Base-by-base conservation (phyloP, 2,797 vertebrate genomes). In the Yasuhikotakia modesta region DNA sequence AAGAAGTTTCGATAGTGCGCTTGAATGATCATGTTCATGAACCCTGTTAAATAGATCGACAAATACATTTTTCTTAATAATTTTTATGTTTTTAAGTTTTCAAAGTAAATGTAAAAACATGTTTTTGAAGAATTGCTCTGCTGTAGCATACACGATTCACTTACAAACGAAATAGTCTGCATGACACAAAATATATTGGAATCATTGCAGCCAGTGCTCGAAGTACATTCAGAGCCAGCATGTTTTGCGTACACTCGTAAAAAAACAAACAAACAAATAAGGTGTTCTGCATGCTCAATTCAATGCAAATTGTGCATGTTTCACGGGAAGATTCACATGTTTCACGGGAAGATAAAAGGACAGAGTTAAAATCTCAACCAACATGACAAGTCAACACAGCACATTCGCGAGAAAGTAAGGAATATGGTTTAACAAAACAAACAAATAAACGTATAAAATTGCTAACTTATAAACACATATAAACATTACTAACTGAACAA, bases 251-350 rank as follows among this genome's bases (percentile, higher is more conserved):
- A 48, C 30, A 63, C 46, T 72, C n/a, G 45, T 76, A 84, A 82
- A 82, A 74, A 82, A 82, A 64, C 78, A 63, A 4, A 35, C 43
- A 60, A 76, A 76, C 64, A 76, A 80, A 75, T 57, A 69, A 75
- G 55, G 65, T 75, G 58, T 75, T 80, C 61, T 52, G 12, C 30
- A 71, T 64, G 66, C 70, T 78, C 52, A 79, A 67, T 79, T n/a
- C n/a, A n/a, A n/a, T n/a, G n/a, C n/a, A n/a, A n/a, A n/a, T n/a
- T n/a, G n/a, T 48, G 67, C n/a, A 46, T 69, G 67, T 68, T 66
- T 64, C 70, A 65, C 10, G 8, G 48, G 24, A 60, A 68, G 46
- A 76, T 22, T 79, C 55, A 71, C n/a, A 46, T 69, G 67, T 68
- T 66, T 64, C 70, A 65, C 10, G 8, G 48, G 24, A 60, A 68